Conservation (phyloP, 2,888 invertebrate species). For the Arenicola marina region DNA sequence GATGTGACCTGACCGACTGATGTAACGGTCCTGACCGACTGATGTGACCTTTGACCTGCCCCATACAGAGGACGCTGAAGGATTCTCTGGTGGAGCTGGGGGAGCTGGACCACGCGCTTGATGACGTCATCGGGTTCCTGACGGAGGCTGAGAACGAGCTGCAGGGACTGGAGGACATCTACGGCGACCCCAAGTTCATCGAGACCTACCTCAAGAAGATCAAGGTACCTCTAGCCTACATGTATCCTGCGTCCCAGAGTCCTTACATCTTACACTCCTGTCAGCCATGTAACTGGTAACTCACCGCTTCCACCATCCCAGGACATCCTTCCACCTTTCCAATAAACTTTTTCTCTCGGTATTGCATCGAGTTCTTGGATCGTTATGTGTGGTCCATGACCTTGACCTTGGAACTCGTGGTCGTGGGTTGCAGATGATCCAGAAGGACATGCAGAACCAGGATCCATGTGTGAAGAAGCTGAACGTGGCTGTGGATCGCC, state of each 20-base stretch:
- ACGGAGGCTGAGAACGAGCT: slow-evolving; percentile 50
- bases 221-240: slow-evolving; percentile 48
- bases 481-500: slow-evolving; percentile 52
- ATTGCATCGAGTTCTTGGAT: no score
- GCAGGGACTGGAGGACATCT: slow-evolving; percentile 46
- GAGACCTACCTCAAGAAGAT: slow-evolving; percentile 58
- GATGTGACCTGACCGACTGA: no score
- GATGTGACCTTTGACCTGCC: no score
- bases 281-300: neutral
- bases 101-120: slow-evolving; percentile 56
- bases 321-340: no score
- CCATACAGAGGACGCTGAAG: slow-evolving; percentile 51
- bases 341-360: no score
- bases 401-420: no score
- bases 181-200: slow-evolving; percentile 58
- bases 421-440: slow-evolving; percentile 47
- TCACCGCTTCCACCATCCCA: neutral
- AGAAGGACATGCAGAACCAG: slow-evolving; percentile 52
- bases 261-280: no score
- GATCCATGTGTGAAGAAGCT: slow-evolving; percentile 49
- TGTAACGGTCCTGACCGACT: no score
- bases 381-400: no score
- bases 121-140: slow-evolving; percentile 52
- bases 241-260: neutral
- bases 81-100: slow-evolving; percentile 55